Evolutionary conservation across 2,888 invertebrate species (phyloP).

Genomic region (Dolichomitus sp.): DNA sequence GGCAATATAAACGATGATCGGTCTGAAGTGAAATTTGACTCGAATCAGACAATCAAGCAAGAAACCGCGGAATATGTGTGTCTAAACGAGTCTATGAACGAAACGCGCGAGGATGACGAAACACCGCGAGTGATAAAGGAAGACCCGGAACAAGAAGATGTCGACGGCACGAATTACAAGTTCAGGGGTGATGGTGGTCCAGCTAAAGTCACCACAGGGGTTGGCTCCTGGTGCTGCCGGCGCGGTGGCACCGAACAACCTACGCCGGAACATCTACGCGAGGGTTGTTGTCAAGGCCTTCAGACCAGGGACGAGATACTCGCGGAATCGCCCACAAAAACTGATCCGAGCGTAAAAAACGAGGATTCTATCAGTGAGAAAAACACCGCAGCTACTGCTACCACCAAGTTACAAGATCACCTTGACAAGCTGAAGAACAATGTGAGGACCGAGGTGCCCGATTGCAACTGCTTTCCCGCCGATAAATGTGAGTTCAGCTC

Average conservation of each 20-base stretch:
- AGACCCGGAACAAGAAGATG: conserved; percentile 76
- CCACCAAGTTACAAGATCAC: conserved; percentile 89
- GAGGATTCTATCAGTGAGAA: conserved; percentile 80
- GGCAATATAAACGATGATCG: conserved; percentile 48
- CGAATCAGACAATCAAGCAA: conserved; percentile 77
- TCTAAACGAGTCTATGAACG: conserved; percentile 67
- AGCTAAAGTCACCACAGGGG: conserved; percentile 88
- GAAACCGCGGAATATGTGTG: conserved; percentile 77
- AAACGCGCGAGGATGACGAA: conserved; percentile 69
- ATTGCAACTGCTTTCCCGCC: conserved; percentile 95
- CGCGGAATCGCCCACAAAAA: conserved; percentile 86
- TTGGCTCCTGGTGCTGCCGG: conserved; percentile 92
- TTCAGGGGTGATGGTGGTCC: conserved; percentile 92
- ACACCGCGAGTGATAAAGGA: conserved; percentile 73
- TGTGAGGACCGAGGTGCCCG: conserved; percentile 94
- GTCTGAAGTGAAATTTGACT: conserved; percentile 72
- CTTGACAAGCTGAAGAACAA: conserved; percentile 89
- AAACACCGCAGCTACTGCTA: conserved; percentile 80
- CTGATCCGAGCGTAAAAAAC: conserved; percentile 82
- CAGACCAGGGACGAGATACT: conserved; percentile 91
- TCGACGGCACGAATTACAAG: conserved; percentile 77
- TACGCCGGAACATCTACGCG: conserved; percentile 91
- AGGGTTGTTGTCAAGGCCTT: conserved; percentile 91
- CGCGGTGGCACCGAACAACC: conserved; percentile 92
- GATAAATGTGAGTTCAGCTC: conserved; percentile 89